A percentile compares a stretch with the other conserved stretches of the same genome.
Evolutionary conservation across 2,888 invertebrate species (phyloP).

Genomic region (Lepidonotus clava): DNA sequence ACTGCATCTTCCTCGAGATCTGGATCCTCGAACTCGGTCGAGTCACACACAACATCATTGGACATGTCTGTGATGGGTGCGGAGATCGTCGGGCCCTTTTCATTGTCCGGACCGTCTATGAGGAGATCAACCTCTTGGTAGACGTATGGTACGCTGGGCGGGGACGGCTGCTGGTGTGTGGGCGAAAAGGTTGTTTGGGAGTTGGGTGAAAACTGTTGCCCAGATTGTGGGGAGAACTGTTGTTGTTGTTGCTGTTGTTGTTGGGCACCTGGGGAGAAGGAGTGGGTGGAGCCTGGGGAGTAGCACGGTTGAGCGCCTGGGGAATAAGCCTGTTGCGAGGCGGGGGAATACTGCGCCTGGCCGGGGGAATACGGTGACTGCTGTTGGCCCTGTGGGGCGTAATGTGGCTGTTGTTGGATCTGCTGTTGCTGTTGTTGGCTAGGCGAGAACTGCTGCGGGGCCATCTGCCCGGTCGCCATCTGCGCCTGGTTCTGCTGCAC

Average conservation of each 20-base stretch:
- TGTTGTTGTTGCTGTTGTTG: constrained; percentile 6
- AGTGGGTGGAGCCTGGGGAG: background rate
- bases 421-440: background rate
- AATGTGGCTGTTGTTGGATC: background rate
- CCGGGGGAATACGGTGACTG: background rate
- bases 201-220: constrained; percentile 6
- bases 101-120: constrained; percentile 25
- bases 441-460: background rate
- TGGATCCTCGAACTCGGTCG: background rate
- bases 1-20: constrained; percentile 35
- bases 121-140: background rate
- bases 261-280: background rate
- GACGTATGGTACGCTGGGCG: background rate
- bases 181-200: background rate
- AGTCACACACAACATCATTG: background rate
- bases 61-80: background rate
- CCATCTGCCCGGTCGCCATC: background rate
- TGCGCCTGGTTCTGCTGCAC: too few species aligned
- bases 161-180: background rate
- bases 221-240: background rate
- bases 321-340: background rate
- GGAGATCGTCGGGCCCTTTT: background rate
- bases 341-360: constrained; percentile 37
- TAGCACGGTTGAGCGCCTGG: constrained; percentile 22
- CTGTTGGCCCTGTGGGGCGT: background rate